Conservation (phyloP, 2,113 vertebrate species). For the Mixornis gularis region DNA sequence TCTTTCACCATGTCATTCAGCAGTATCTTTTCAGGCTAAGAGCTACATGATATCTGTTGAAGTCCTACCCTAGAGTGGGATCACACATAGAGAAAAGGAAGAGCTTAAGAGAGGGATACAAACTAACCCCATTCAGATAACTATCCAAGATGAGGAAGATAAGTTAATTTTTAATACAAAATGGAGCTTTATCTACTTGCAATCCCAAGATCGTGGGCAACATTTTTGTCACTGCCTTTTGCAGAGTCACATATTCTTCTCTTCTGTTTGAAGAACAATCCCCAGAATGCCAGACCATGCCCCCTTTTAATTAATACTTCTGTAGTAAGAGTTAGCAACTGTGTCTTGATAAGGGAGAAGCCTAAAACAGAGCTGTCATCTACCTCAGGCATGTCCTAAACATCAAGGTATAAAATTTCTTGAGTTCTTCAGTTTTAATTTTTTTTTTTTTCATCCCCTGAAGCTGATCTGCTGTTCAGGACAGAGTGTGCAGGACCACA, state of each 20-base stretch:
- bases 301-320: neutral
- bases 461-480: neutral
- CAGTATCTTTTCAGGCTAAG: neutral
- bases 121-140: neutral
- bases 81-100: rapidly evolving
- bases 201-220: neutral
- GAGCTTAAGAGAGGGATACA: neutral
- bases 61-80: neutral
- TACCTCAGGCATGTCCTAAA: neutral
- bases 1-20: neutral
- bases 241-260: neutral
- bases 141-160: neutral
- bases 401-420: neutral
- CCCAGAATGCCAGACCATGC: neutral
- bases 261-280: neutral
- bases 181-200: neutral
- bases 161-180: neutral
- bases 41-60: neutral
- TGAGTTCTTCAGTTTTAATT: rapidly evolving
- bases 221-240: neutral
- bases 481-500: neutral
- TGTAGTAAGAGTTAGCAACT: neutral
- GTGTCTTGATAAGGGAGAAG: neutral
- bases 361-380: neutral
- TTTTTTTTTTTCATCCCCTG: neutral